Base-by-base conservation (phyloP, 2,113 vertebrate genomes). In the Nymphicus hollandicus region DNA sequence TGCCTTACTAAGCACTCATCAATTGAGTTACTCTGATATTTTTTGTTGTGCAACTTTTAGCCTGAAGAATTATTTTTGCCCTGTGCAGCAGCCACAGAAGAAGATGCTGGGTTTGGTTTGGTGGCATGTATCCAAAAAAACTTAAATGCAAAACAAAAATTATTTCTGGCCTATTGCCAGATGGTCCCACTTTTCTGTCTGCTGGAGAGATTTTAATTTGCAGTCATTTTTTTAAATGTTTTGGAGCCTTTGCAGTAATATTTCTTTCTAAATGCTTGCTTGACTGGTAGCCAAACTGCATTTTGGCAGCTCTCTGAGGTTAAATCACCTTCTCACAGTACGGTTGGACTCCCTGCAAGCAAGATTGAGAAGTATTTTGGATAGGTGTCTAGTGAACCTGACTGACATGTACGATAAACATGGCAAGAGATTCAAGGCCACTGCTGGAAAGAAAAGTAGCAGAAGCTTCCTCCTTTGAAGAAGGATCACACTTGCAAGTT, bases 81-180 rank as follows among this genome's bases (percentile, higher is more conserved):
- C 29, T 88, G 15, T 73, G 58, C 33, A 94, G 58, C 88, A 96
- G 88, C 52, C 16, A 2, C 60, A 89, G 81, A 93, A 95, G 35
- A 91, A 96, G 91, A 71, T 94, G 81, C 49, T 89, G 37, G 47
- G 79, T 93, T 93, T 93, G 16, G 41, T 85, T 92, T 83, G n/a
- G 24, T 92, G 88, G 83, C 84, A 87, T 8, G 8, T 23, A 85
- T 64, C 25, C 88, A 90, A 55, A 80, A 82, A 79, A 56, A 22
- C 43, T 82, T 73, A 86, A 58, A 93, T 66, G 22, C 5, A 61
- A 93, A 93, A 1, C 49, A 91, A 85, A 93, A 94, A 64, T 83
- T 0, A 58, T 94, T 91, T 86, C 77, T 95, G 96, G 68, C 23
- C 1, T 94, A 9, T 35, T 91, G 46, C 86, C 93, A 95, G 39